A percentile compares a stretch with the other conserved stretches of the same genome.
These are phyloP conservation scores for Drosophila nigromelanica DNA, from an alignment of 1,140 invertebrate genomes.

Conservation along the genomic window DNA sequence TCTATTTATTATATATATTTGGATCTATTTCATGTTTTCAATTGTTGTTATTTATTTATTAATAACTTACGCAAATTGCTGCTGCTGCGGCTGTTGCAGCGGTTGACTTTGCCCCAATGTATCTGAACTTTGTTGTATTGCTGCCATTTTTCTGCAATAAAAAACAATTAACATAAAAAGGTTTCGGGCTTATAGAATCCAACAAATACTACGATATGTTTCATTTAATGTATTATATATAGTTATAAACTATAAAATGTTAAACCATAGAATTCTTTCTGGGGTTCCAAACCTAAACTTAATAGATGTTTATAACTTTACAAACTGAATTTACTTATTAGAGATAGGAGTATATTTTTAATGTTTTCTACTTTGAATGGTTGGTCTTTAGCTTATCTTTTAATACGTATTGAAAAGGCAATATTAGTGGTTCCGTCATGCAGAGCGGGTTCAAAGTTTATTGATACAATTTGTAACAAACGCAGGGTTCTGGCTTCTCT, in stretches of 20 bases:
- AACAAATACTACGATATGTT: no score
- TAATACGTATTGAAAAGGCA: slow-evolving; percentile 4
- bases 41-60: slow-evolving; percentile 37
- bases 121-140: slow-evolving; percentile 14
- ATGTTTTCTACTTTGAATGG: slow-evolving; percentile 9
- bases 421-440: slow-evolving; percentile 19
- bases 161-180: slow-evolving; percentile 7
- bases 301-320: no score
- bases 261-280: no score
- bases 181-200: no score
- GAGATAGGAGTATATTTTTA: slow-evolving; percentile 11
- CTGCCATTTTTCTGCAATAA: slow-evolving; percentile 54
- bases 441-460: slow-evolving; percentile 41
- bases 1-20: no score
- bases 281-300: not conserved
- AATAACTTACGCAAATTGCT: slow-evolving; percentile 69
- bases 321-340: slow-evolving; percentile 5
- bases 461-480: slow-evolving; percentile 43
- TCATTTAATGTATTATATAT: no score
- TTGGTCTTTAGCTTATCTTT: slow-evolving; percentile 15
- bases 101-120: slow-evolving; percentile 9
- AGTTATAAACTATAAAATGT: no score
- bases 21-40: slow-evolving; percentile 9
- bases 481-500: slow-evolving; percentile 2
- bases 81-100: slow-evolving; percentile 59